phyloP scores from a whole-genome alignment of 2,797 vertebrate species.

The Chelidonichthys spinosus region DNA sequence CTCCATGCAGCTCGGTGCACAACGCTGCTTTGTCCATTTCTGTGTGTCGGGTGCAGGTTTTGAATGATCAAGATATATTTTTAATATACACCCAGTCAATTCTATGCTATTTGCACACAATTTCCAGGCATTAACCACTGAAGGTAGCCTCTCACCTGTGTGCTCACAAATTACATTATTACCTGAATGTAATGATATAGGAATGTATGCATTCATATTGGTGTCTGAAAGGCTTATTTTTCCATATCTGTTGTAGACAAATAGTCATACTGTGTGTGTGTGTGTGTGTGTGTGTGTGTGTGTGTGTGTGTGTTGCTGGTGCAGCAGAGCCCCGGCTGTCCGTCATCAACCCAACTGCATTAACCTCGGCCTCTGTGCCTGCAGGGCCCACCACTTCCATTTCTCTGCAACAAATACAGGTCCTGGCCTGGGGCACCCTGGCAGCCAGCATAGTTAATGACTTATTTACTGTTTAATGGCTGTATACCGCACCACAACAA shows the following conservation, averaged over 20 bases:
- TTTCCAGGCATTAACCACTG: constrained; percentile 9
- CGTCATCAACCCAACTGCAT: constrained; percentile 81
- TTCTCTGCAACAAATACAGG: constrained; percentile 84
- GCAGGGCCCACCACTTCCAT: constrained; percentile 80
- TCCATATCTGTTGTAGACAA: constrained; percentile 38
- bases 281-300: constrained; percentile 7
- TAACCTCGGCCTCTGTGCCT: constrained; percentile 82
- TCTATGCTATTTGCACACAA: neutral
- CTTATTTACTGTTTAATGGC: constrained; percentile 86
- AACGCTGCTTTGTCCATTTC: neutral
- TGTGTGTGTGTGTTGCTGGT: constrained; percentile 30
- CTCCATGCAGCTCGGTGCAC: neutral
- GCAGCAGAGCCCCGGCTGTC: constrained; percentile 64
- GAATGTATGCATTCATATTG: constrained; percentile 36
- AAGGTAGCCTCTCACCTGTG: constrained; percentile 6
- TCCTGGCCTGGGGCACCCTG: constrained; percentile 75
- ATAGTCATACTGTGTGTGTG: constrained; percentile 15
- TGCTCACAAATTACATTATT: constrained; percentile 2
- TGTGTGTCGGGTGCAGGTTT: neutral
- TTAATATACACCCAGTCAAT: neutral
- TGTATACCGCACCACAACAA: constrained; percentile 80
- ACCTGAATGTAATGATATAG: constrained; percentile 18
- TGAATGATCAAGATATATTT: neutral
- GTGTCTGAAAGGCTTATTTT: constrained; percentile 22
- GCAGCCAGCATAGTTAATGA: constrained; percentile 84